Evolutionary conservation across 92 coral and sea anemone genomes (phyloP).

Genomic region (Paramuricea clavata): DNA sequence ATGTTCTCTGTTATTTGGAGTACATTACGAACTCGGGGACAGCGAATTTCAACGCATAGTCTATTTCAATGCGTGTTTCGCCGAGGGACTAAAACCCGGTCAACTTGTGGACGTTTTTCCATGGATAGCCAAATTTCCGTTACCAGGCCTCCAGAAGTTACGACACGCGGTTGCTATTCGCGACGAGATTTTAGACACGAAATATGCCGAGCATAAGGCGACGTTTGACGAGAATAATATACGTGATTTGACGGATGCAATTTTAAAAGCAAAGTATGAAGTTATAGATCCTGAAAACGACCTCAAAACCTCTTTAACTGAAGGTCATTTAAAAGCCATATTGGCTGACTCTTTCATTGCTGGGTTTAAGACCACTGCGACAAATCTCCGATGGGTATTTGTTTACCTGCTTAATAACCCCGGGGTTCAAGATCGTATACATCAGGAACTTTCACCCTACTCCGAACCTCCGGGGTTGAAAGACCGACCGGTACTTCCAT

Average conservation of each 20-base stretch:
- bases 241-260: slow-evolving; percentile 96
- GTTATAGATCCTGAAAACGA: slow-evolving; percentile 62
- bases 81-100: slow-evolving; percentile 92
- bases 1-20: slow-evolving; percentile 92
- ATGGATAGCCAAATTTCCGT: slow-evolving; percentile 82
- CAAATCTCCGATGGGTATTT: slow-evolving; percentile 90
- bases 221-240: slow-evolving; percentile 86
- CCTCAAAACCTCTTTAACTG: slow-evolving; percentile 69
- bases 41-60: slow-evolving; percentile 85
- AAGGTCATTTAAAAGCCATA: slow-evolving; percentile 87
- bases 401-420: slow-evolving; percentile 88
- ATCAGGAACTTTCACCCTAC: slow-evolving; percentile 69
- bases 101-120: slow-evolving; percentile 93
- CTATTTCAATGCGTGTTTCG: slow-evolving; percentile 80
- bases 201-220: slow-evolving; percentile 81
- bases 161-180: slow-evolving; percentile 84
- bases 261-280: slow-evolving; percentile 75
- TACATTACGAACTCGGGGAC: slow-evolving; percentile 82
- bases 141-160: slow-evolving; percentile 61
- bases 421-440: slow-evolving; percentile 80
- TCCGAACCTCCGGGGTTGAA: slow-evolving; percentile 83
- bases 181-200: slow-evolving; percentile 81
- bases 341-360: slow-evolving; percentile 91
- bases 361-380: slow-evolving; percentile 93
- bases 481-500: slow-evolving; percentile 83